Base-by-base conservation (phyloP, 1,140 invertebrate species). In the Dicyema japonicum region DNA sequence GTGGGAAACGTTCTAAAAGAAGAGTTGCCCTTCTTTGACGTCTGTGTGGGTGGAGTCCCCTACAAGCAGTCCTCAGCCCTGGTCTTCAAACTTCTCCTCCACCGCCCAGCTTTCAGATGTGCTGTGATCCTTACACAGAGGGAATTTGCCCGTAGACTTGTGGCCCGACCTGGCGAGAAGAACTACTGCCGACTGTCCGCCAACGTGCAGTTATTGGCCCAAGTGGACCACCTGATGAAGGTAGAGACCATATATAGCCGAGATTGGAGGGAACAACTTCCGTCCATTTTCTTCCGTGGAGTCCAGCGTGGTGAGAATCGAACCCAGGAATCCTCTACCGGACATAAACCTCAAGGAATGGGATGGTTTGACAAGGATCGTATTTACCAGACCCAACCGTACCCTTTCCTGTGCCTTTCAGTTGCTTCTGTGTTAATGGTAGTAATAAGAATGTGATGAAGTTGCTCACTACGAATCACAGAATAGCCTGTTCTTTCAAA, bases 31-130 rank as follows among this genome's bases (percentile, higher is more conserved):
- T 80, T 74, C 42, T 97, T 97, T 47, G 75, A 94, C 54, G 60
- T 92, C n/a, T 94, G 85, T 56, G 72, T 94, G 14, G 80, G 88
- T n/a, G 97, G 94, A 57, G 63, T 97, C 15, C 85, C 85, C 1
- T 97, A 94, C 49, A 76, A 60, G 42, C 94, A 94, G 37, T 92
- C 82, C 36, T 94, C 85, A 2, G 82, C 85, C 1, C 62, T 97
- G 39, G 69, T 94, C 2, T 94, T 92, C 41, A 92, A 92, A 54
- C 49, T 97, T 22, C 55, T 97, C 8, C 53, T 85, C n/a, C 82
- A 94, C 44, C 60, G 61, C 38, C 63, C 58, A 19, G 54, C 61
- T 34, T 72, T 67, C 42, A 64, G 82, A 37, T 92, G 75, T 60
- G 85, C 88, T 12, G 63, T 97, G 3, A 54, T 97, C 2, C 94